Evolutionary conservation across 2,888 invertebrate genomes (phyloP).

Genomic region (Drosophila austrosaltans): DNA sequence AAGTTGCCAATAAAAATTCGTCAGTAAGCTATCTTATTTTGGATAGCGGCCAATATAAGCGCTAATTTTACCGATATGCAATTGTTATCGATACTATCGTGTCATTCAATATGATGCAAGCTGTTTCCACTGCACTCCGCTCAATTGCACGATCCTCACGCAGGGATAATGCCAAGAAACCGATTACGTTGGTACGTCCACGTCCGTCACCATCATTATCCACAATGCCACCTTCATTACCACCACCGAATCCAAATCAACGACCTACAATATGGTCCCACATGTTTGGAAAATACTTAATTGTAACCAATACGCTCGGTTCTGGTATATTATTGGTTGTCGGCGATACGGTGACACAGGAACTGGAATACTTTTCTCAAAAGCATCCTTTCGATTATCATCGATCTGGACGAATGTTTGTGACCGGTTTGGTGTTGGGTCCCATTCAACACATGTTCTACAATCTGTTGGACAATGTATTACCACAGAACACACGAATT

Average conservation of each 20-base stretch:
- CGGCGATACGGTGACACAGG: constrained; percentile 93
- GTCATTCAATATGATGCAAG: not conserved
- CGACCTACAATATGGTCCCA: constrained; percentile 56
- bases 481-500: not conserved
- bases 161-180: not conserved
- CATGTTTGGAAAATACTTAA: constrained; percentile 88
- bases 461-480: constrained; percentile 1
- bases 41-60: not conserved
- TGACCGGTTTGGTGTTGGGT: constrained; percentile 27
- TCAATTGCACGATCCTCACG: constrained; percentile 6
- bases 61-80: not conserved
- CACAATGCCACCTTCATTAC: constrained; percentile 4
- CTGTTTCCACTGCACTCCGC: not conserved
- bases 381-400: constrained; percentile 14
- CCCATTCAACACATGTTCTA: constrained; percentile 40
- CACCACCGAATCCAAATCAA: not conserved
- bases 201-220: not conserved
- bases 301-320: constrained; percentile 90
- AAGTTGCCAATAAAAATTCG: not conserved
- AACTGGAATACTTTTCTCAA: constrained; percentile 85
- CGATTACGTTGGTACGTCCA: not conserved
- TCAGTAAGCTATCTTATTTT: not conserved
- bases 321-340: constrained; percentile 90
- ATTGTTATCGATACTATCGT: not conserved
- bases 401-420: constrained; percentile 22